These are phyloP conservation scores for Clepsis dumicolana DNA, from an alignment of 2,888 invertebrate genomes.

Conservation along the genomic window DNA sequence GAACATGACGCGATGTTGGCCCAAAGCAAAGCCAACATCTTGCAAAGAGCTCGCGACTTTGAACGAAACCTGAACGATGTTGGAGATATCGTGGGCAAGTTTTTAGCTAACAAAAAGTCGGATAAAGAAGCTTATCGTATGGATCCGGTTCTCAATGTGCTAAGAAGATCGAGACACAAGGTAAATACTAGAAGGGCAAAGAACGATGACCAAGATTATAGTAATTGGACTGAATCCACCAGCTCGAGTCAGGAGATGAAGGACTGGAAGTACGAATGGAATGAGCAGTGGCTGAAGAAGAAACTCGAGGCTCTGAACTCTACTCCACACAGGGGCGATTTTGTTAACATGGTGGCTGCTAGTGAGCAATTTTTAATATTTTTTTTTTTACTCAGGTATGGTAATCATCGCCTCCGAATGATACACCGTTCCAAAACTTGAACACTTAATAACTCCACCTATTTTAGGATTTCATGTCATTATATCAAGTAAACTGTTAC, in stretches of 20 bases:
- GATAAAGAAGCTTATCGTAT: slow-evolving; percentile 50
- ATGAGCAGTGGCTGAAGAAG: slow-evolving; percentile 56
- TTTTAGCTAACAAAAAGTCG: slow-evolving; percentile 8
- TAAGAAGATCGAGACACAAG: slow-evolving; percentile 31
- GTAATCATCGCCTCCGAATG: no score
- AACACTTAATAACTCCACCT: no score
- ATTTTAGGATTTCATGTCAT: no score
- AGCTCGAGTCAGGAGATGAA: slow-evolving; percentile 55
- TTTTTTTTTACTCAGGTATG: no score
- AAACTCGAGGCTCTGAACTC: slow-evolving; percentile 64
- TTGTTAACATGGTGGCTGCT: slow-evolving; percentile 74
- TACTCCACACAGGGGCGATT: slow-evolving; percentile 58
- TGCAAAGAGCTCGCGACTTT: slow-evolving; percentile 38
- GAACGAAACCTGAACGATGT: slow-evolving; percentile 15
- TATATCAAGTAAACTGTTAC: no score
- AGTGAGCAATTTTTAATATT: slow-evolving; percentile 55
- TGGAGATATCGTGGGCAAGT: neutral
- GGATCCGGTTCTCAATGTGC: slow-evolving; percentile 61
- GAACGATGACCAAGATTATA: neutral
- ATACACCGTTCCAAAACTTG: no score
- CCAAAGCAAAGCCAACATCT: slow-evolving; percentile 39
- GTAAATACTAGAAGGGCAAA: neutral
- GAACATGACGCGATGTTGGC: slow-evolving; percentile 40
- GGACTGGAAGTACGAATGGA: slow-evolving; percentile 58
- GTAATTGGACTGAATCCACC: neutral